phyloP scores from a whole-genome alignment of 2,888 invertebrate genomes.

The Pycnomerus fuliginosus region DNA sequence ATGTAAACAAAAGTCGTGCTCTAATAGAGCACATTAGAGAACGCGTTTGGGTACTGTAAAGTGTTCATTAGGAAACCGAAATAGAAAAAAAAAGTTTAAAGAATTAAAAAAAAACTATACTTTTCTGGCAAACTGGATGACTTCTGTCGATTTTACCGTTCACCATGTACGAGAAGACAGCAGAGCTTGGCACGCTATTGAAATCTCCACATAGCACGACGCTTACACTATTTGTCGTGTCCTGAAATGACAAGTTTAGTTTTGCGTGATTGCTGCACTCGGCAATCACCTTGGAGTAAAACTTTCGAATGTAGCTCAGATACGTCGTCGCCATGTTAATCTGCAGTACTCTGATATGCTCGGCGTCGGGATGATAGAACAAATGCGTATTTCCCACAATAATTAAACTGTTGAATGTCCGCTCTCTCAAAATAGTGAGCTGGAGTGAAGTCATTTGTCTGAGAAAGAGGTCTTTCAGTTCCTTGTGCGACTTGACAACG shows the following conservation, averaged over 20 bases:
- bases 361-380: conserved; percentile 84
- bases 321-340: conserved; percentile 12
- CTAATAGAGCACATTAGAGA: no score
- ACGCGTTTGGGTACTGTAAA: no score
- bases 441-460: conserved; percentile 67
- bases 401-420: conserved; percentile 51
- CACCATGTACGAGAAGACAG: conserved; percentile 77
- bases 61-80: no score
- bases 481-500: conserved; percentile 58
- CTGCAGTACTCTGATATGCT: conserved; percentile 81
- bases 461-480: conserved; percentile 58
- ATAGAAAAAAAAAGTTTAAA: conserved; percentile 3
- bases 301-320: conserved; percentile 51
- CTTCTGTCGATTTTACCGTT: conserved; percentile 63
- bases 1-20: no score
- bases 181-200: conserved; percentile 83
- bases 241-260: conserved; percentile 12
- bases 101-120: conserved; percentile 56
- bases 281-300: conserved; percentile 8
- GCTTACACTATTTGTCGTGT: conserved; percentile 59
- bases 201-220: conserved; percentile 90
- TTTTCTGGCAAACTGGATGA: conserved; percentile 75
- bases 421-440: conserved; percentile 59
- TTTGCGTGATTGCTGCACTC: neutral
- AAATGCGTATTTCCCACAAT: conserved; percentile 80